These are phyloP conservation scores for Aelia acuminata DNA, from an alignment of 2,888 invertebrate genomes.

Conservation along the genomic window DNA sequence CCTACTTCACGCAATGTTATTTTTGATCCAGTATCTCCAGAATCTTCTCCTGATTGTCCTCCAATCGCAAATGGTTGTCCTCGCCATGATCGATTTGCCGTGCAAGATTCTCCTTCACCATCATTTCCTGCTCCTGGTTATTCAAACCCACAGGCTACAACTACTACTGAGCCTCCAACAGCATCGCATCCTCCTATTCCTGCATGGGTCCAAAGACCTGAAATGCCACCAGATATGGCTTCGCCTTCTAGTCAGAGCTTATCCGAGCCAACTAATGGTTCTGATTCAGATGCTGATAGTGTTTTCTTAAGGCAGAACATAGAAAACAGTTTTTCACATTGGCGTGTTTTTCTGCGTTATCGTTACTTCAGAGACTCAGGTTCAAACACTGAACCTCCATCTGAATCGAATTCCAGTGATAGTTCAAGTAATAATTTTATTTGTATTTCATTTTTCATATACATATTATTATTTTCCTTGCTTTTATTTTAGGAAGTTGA, in stretches of 20 bases:
- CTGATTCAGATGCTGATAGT: conserved; percentile 53
- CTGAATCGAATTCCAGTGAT: conserved; percentile 59
- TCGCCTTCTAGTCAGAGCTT: conserved; percentile 43
- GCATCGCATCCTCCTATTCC: conserved; percentile 32
- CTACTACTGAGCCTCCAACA: background rate
- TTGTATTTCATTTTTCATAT: background rate
- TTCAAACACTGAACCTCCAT: conserved; percentile 58
- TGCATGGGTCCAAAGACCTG: conserved; percentile 28
- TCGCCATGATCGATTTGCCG: background rate
- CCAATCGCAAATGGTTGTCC: background rate
- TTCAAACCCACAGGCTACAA: background rate
- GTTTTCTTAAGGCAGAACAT: conserved; percentile 50
- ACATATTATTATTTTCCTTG: background rate
- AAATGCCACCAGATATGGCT: conserved; percentile 35
- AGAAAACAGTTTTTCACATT: conserved; percentile 54
- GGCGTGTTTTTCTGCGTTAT: conserved; percentile 59
- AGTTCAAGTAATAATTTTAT: conserved; percentile 56
- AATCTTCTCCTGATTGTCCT: conserved; percentile 27
- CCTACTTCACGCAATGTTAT: conserved; percentile 49
- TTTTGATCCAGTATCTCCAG: conserved; percentile 49
- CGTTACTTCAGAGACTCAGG: conserved; percentile 56
- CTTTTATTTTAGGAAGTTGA: background rate
- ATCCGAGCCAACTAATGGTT: conserved; percentile 56
- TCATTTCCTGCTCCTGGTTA: conserved; percentile 2
- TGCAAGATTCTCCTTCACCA: conserved; percentile 8